Percentiles rank a stretch among this genome's conserved stretches.
These are phyloP conservation scores for Schizopygopsis pylzovi DNA, from an alignment of 2,797 vertebrate genomes.

Conservation along the genomic window DNA sequence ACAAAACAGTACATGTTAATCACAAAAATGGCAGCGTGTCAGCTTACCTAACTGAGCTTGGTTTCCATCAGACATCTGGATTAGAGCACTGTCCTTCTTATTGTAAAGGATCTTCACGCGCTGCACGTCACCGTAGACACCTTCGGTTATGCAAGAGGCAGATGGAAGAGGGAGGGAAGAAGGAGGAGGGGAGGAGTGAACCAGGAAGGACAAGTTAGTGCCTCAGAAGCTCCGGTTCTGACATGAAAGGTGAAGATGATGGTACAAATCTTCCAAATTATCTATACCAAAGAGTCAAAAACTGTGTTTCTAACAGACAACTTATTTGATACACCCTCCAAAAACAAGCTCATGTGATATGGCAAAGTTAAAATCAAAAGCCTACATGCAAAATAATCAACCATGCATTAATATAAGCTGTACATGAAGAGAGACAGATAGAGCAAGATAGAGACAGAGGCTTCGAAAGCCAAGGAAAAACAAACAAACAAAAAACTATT, in stretches of 20 bases:
- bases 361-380: conserved; percentile 78
- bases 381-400: conserved; percentile 90
- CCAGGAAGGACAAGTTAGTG: conserved; percentile 80
- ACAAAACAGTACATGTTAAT: background rate
- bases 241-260: conserved; percentile 81
- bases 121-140: conserved; percentile 98
- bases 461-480: conserved; percentile 52
- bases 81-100: conserved; percentile 99
- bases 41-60: conserved; percentile 94
- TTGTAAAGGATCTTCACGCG: conserved; percentile 99
- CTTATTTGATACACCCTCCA: conserved; percentile 85
- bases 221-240: conserved; percentile 79
- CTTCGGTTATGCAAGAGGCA: conserved; percentile 83
- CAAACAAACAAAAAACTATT: conserved; percentile 54
- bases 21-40: background rate
- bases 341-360: conserved; percentile 84
- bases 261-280: conserved; percentile 85
- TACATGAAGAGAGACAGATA: conserved; percentile 82
- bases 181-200: conserved; percentile 74
- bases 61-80: conserved; percentile 97
- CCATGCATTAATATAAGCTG: conserved; percentile 90
- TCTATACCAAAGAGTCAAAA: conserved; percentile 77
- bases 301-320: conserved; percentile 81
- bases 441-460: conserved; percentile 66
- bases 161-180: conserved; percentile 65